These are phyloP conservation scores for Anabacerthia variegaticeps DNA, from an alignment of 2,797 vertebrate species.

Conservation along the genomic window DNA sequence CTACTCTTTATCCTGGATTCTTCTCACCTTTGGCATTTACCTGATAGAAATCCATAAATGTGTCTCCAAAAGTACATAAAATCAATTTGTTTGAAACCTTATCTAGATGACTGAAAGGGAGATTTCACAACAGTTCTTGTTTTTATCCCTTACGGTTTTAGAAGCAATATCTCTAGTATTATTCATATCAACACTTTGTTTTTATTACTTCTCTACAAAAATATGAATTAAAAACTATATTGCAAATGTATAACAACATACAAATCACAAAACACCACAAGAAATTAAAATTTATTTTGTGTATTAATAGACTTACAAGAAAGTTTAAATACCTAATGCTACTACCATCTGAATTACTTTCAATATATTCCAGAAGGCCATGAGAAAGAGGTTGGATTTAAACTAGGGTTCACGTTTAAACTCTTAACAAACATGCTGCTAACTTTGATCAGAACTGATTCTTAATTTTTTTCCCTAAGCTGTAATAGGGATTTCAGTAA, in stretches of 20 bases:
- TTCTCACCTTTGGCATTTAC: not conserved
- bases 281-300: not conserved
- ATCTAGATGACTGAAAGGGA: not conserved
- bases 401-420: not conserved
- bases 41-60: not conserved
- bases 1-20: not conserved
- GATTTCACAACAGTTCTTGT: fast-evolving
- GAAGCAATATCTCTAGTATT: not conserved
- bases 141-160: fast-evolving
- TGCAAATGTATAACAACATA: fast-evolving
- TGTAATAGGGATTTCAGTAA: not conserved
- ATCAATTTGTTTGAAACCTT: not conserved
- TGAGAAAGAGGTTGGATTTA: not conserved
- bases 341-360: not conserved
- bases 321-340: not conserved
- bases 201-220: not conserved
- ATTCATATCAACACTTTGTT: not conserved
- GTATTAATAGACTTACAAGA: not conserved
- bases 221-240: not conserved
- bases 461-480: not conserved
- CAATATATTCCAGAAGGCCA: not conserved
- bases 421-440: not conserved
- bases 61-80: not conserved
- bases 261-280: not conserved
- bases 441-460: not conserved